These are phyloP conservation scores for Cyphomyrus plagiostoma DNA, from an alignment of 2,113 vertebrate genomes.

Conservation along the genomic window DNA sequence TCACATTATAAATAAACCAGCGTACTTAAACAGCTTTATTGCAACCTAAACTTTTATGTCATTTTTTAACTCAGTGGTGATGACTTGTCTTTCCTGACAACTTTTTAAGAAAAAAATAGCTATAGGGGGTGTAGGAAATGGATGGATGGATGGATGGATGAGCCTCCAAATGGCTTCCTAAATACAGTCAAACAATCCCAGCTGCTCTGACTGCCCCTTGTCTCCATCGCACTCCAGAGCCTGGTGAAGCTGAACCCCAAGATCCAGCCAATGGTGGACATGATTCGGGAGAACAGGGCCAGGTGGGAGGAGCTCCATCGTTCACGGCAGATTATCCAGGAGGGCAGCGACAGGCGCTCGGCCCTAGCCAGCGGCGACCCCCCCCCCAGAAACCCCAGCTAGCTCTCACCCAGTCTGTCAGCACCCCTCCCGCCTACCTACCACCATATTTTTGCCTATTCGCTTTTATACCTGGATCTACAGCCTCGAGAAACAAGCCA, in stretches of 20 bases:
- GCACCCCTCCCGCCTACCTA: neutral
- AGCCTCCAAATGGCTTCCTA: neutral
- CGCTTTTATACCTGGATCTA: slow-evolving; percentile 36
- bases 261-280: slow-evolving; percentile 91
- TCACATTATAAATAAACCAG: neutral
- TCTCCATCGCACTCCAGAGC: slow-evolving; percentile 56
- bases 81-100: neutral
- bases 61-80: neutral
- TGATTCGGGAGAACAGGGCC: slow-evolving; percentile 74
- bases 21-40: neutral
- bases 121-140: too few relatives aligned
- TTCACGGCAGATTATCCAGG: slow-evolving; percentile 59
- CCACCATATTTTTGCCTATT: slow-evolving; percentile 21
- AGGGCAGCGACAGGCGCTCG: slow-evolving; percentile 33
- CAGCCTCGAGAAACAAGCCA: slow-evolving; percentile 46
- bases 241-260: slow-evolving; percentile 88
- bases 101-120: too few relatives aligned
- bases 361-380: slow-evolving; percentile 32
- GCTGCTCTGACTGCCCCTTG: slow-evolving; percentile 41
- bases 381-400: slow-evolving; percentile 49
- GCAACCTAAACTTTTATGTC: neutral
- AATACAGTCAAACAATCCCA: neutral
- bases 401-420: slow-evolving; percentile 34
- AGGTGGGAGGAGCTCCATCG: slow-evolving; percentile 90
- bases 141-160: neutral